These are phyloP conservation scores for Nephrotoma flavescens DNA, from an alignment of 2,888 invertebrate species.

Conservation along the genomic window DNA sequence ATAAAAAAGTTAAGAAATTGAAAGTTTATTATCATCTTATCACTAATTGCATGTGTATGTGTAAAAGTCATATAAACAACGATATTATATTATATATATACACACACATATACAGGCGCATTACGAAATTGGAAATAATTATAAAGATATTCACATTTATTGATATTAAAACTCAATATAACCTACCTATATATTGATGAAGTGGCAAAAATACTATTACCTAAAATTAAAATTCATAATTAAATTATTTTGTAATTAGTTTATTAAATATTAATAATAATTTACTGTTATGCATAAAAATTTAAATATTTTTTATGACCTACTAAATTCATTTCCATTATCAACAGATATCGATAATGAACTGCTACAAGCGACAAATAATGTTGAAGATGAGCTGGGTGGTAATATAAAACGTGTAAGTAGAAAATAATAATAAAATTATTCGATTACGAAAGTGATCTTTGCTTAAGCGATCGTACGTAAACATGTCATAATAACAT, in stretches of 20 bases:
- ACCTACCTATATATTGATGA: background rate
- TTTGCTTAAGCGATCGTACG: background rate
- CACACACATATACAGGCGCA: background rate
- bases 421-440: background rate
- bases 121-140: background rate
- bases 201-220: background rate
- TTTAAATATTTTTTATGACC: background rate
- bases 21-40: background rate
- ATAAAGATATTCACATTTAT: background rate
- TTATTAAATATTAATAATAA: background rate
- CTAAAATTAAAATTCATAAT: background rate
- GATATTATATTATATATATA: background rate
- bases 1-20: background rate
- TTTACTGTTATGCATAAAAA: background rate
- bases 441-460: background rate
- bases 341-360: background rate
- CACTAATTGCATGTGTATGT: background rate
- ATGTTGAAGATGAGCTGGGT: background rate
- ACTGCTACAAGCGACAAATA: background rate
- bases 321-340: background rate
- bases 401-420: background rate
- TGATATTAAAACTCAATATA: background rate
- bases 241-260: background rate
- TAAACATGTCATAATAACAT: background rate
- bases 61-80: background rate